Evolutionary conservation across 2,888 invertebrate genomes (phyloP), one percentile per base, ranked within the genome.

Genomic region (Tipula unca): DNA sequence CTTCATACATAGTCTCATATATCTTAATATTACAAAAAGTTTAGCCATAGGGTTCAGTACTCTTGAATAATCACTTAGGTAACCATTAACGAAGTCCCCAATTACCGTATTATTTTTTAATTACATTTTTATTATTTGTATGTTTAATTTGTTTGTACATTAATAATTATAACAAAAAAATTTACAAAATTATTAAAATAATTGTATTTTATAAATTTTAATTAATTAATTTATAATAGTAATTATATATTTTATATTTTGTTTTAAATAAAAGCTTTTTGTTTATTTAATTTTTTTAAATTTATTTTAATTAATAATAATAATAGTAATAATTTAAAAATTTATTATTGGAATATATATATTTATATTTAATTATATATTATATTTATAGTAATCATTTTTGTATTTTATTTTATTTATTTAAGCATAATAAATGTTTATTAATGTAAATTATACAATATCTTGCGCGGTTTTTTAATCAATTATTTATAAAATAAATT

Each of bases 151-250:
- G 20, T 69, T 69, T 69, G 69, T 69, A 69, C 69, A 69, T 69
- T 69, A 69, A 69, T 69, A 69, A 69, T 25, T 69, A 25, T 69
- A 69, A 69, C 69, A 69, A 69, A 69, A 69, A 69, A 69, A 69
- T 69, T 69, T 69, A 69, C 69, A 69, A 69, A 69, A 69, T 69
- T 69, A 69, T 69, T 69, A 69, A 69, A 69, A 69, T 69, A 25
- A 69, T 69, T 69, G 69, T 69, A 25, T 69, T 69, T 48, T 48
- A 48, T 48, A 48, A 48, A 48, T 48, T 48, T 48, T 48, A 48
- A 48, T 48, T 39, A 39, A 39, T 39, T 48, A 48, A 48, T 48
- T 48, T 48, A n/a, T 48, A 17, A 48, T 48, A 48, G 4, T 48
- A 48, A n/a, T 48, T n/a, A 48, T 69, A 25, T 48, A 48, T 48